Evolutionary conservation across 1,140 invertebrate genomes (phyloP), one percentile per base, ranked within the genome.

Genomic region (Zaprionus lachaisei): DNA sequence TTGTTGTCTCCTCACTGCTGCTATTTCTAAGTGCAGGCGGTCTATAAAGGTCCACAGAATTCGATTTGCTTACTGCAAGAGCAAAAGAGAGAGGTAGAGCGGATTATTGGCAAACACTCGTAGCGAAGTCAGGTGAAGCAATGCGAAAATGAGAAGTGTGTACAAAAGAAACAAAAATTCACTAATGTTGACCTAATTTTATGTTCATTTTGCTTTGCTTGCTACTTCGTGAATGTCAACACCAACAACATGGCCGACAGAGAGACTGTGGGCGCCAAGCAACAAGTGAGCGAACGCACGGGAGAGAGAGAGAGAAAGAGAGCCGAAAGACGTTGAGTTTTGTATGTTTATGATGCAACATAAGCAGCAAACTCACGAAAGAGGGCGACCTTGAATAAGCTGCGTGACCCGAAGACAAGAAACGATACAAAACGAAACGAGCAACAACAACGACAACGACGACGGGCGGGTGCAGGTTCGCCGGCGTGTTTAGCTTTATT

Each of bases 21-120:
- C 79, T 79, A 60, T 87, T 83, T 49, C 92, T 85, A 38, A 92
- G 73, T 49, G 92, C 90, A 70, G 92, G 92, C 20, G 92, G 92
- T 58, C 86, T 70, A 73, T 92, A 92, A 49, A 92, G 74, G 77
- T 92, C 92, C 65, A 92, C 84, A 49, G 91, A 90, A 72, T 92
- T 91, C 31, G 91, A 91, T 89, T 92, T 92, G 63, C 77, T 87
- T 62, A 91, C 91, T 92, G 54, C 34, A 77, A 1, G 31, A 41
- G n/a, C 44, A 47, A 72, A 72, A 56, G 34, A 47, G 49, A 44
- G 60, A 34, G 17, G 20, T 47, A 66, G 54, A 55, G 31, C 9
- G 44, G 69, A 75, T 44, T 58, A 81, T 78, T 72, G 83, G 67
- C 77, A 64, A 80, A 72, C 49, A 51, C 72, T 72, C 56, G 63